A percentile compares a stretch with the other conserved stretches of the same genome.
These are phyloP conservation scores for Carcinoscorpius rotundicauda DNA, from an alignment of 1,140 invertebrate species.

Conservation along the genomic window DNA sequence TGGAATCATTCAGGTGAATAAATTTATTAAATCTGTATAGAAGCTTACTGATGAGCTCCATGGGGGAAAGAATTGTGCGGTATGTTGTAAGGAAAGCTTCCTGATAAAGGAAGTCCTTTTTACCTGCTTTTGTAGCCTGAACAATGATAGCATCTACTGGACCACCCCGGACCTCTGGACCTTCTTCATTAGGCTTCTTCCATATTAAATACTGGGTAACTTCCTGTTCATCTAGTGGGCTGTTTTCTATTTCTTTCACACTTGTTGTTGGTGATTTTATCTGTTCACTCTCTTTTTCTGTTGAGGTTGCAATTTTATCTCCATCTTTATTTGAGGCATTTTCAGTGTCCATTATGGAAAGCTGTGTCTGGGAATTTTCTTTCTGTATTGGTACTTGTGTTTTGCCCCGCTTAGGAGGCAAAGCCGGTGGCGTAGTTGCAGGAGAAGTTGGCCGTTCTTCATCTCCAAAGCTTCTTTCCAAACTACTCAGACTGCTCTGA, in stretches of 20 bases:
- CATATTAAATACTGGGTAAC: constrained; percentile 61
- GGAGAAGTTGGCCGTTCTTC: not conserved
- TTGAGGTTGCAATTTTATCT: too few relatives aligned
- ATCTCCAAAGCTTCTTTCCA: constrained; percentile 7
- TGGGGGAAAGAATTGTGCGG: constrained; percentile 82
- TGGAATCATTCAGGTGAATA: constrained; percentile 35
- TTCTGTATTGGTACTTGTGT: too few relatives aligned
- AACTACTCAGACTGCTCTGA: constrained; percentile 7
- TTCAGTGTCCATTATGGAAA: too few relatives aligned
- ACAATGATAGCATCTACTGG: constrained; percentile 82
- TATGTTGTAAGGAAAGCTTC: constrained; percentile 96
- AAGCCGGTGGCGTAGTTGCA: constrained; percentile 15
- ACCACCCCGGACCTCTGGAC: constrained; percentile 77
- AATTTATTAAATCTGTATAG: constrained; percentile 75
- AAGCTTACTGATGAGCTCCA: constrained; percentile 73
- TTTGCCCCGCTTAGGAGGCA: constrained; percentile 22
- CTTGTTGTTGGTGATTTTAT: too few relatives aligned
- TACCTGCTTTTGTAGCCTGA: constrained; percentile 80
- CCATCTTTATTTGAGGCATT: too few relatives aligned
- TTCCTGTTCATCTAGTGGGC: constrained; percentile 61
- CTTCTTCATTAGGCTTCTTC: constrained; percentile 61
- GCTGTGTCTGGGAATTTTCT: too few relatives aligned
- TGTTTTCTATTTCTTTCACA: constrained; percentile 5
- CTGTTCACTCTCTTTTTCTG: too few relatives aligned
- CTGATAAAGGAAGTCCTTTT: constrained; percentile 89